Conservation (phyloP, 2,113 vertebrate genomes). For the Alethe castanea region DNA sequence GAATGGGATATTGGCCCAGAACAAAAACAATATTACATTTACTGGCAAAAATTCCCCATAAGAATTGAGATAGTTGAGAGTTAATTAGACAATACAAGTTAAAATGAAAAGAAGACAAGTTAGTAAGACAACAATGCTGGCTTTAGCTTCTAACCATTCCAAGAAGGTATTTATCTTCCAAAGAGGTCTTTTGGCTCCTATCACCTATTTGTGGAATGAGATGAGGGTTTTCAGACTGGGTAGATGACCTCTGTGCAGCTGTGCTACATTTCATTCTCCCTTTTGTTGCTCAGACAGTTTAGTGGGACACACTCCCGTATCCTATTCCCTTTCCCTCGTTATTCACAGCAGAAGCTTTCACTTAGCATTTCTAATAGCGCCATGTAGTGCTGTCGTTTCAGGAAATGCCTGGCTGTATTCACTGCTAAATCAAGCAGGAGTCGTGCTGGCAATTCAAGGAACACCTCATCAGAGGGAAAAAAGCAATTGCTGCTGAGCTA, state of each 20-base stretch:
- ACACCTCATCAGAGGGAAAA: conserved; percentile 53
- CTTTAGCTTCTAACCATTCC: neutral
- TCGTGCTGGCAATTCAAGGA: conserved; percentile 59
- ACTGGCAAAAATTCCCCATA: neutral
- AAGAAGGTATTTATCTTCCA: neutral
- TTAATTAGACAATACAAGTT: neutral
- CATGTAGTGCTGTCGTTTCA: conserved; percentile 22
- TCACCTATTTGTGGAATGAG: neutral
- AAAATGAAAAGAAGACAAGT: neutral
- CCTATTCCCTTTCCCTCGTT: neutral
- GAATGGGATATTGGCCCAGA: neutral
- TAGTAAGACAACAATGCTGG: neutral
- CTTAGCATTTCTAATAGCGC: conserved; percentile 26
- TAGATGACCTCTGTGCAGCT: neutral
- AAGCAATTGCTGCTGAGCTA: conserved; percentile 50
- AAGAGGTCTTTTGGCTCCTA: neutral
- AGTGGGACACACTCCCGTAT: neutral
- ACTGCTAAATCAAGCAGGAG: conserved; percentile 50
- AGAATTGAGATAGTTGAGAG: neutral
- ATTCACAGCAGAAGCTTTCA: conserved; percentile 28
- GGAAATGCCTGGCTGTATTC: conserved; percentile 63
- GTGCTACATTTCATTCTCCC: neutral
- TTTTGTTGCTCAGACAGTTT: conserved; percentile 25
- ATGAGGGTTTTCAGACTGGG: neutral
- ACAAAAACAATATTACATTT: neutral